A percentile compares a stretch with the other conserved stretches of the same genome.
These are phyloP conservation scores for Struthidea cinerea DNA, from an alignment of 2,113 vertebrate genomes.

Conservation along the genomic window DNA sequence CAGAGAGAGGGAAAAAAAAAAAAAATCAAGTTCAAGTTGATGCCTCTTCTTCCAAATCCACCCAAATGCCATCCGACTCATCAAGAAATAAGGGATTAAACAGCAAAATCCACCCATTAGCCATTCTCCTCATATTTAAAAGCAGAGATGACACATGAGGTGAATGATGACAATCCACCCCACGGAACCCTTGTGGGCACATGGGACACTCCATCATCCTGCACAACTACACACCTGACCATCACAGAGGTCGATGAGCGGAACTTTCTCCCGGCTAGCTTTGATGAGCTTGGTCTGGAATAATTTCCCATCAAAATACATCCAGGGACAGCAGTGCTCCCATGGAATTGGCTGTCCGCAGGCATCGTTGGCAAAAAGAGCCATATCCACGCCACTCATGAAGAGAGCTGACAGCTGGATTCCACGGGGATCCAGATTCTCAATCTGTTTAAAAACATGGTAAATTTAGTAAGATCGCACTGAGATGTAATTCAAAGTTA, in stretches of 20 bases:
- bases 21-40: neutral
- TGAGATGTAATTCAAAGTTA: neutral
- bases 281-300: slow-evolving; percentile 92
- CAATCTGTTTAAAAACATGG: slow-evolving; percentile 77
- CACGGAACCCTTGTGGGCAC: too few relatives aligned
- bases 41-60: neutral
- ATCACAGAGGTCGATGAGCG: slow-evolving; percentile 98
- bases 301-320: slow-evolving; percentile 96
- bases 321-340: slow-evolving; percentile 98
- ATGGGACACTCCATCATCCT: too few relatives aligned
- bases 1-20: neutral
- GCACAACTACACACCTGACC: slow-evolving; percentile 84
- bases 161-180: too few relatives aligned
- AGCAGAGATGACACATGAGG: neutral
- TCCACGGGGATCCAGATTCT: slow-evolving; percentile 90
- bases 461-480: neutral
- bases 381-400: slow-evolving; percentile 96
- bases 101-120: neutral
- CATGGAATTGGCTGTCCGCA: slow-evolving; percentile 93
- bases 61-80: neutral
- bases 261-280: slow-evolving; percentile 89
- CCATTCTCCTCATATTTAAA: neutral
- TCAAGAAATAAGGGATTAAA: neutral
- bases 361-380: slow-evolving; percentile 89
- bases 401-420: slow-evolving; percentile 93